Conservation (phyloP, 2,888 invertebrate genomes). For the Strigamia crassipes region DNA sequence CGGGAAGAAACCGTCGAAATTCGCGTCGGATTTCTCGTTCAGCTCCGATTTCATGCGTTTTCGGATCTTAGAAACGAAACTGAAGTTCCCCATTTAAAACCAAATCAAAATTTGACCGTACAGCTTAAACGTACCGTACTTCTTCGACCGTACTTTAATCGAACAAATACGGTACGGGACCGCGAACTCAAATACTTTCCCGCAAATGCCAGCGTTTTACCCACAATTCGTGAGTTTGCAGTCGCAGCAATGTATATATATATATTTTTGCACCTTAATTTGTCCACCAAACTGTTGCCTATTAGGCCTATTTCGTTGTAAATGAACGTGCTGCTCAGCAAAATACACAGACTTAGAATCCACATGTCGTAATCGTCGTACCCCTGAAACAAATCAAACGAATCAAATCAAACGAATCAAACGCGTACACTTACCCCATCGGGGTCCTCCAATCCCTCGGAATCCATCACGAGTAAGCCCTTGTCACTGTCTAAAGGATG, state of each 20-base stretch:
- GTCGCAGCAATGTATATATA: no score
- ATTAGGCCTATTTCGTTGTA: background rate
- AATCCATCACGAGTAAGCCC: background rate
- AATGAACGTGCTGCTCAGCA: conserved; percentile 12
- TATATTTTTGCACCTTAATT: background rate
- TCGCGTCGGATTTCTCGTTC: background rate
- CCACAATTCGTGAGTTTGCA: no score
- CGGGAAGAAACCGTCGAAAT: conserved; percentile 15
- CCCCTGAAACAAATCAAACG: no score
- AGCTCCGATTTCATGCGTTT: background rate
- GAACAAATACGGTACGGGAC: no score
- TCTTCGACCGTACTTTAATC: no score
- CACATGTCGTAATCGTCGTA: background rate
- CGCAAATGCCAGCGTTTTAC: no score
- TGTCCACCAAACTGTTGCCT: background rate
- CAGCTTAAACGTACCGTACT: no score
- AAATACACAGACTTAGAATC: background rate
- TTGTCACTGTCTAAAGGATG: background rate
- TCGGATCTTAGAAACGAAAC: conserved; percentile 15
- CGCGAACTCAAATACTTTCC: no score
- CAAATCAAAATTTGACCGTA: no score
- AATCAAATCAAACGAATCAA: no score
- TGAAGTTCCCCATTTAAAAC: no score
- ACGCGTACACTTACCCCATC: background rate
- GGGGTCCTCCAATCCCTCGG: conserved; percentile 15